A percentile compares a stretch with the other conserved stretches of the same genome.
Evolutionary conservation across 2,113 vertebrate genomes (phyloP).

Genomic region (Upupa epops): DNA sequence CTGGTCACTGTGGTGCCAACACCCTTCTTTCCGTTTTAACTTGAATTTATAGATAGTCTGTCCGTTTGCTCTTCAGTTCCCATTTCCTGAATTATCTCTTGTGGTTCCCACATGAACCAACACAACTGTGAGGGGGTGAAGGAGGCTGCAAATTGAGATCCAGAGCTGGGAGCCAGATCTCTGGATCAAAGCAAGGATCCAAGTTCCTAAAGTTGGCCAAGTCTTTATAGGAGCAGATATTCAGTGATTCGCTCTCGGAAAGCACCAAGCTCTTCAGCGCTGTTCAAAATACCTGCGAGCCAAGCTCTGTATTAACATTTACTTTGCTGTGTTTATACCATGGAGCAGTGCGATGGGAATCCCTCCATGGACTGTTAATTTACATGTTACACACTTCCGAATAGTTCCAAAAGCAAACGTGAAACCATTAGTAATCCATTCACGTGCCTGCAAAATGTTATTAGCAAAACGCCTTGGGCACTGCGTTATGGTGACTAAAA

Average conservation of each 20-base stretch:
- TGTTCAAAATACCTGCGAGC: slow-evolving; percentile 50
- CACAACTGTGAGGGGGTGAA: not conserved
- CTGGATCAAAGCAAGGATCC: not conserved
- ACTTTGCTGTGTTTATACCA: slow-evolving; percentile 73
- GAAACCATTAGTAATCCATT: slow-evolving; percentile 68
- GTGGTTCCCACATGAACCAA: not conserved
- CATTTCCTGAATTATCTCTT: not conserved
- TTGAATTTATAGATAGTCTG: not conserved
- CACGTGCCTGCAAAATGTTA: slow-evolving; percentile 64
- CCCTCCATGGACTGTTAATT: slow-evolving; percentile 81
- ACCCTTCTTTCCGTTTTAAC: slow-evolving; percentile 3
- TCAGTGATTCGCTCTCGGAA: not conserved
- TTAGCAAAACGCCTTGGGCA: slow-evolving; percentile 73
- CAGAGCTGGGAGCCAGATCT: not conserved
- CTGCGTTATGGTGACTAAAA: slow-evolving; percentile 53
- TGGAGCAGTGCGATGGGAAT: slow-evolving; percentile 75
- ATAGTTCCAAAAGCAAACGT: slow-evolving; percentile 75
- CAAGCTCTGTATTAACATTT: slow-evolving; percentile 68
- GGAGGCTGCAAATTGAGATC: not conserved
- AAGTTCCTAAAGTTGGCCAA: not conserved
- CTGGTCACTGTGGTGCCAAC: slow-evolving; percentile 61
- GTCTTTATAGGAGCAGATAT: not conserved
- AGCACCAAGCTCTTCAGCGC: not conserved
- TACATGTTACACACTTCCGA: slow-evolving; percentile 69
- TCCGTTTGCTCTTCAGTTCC: not conserved